phyloP scores from a whole-genome alignment of 2,113 vertebrate genomes.

The Mus pahari region DNA sequence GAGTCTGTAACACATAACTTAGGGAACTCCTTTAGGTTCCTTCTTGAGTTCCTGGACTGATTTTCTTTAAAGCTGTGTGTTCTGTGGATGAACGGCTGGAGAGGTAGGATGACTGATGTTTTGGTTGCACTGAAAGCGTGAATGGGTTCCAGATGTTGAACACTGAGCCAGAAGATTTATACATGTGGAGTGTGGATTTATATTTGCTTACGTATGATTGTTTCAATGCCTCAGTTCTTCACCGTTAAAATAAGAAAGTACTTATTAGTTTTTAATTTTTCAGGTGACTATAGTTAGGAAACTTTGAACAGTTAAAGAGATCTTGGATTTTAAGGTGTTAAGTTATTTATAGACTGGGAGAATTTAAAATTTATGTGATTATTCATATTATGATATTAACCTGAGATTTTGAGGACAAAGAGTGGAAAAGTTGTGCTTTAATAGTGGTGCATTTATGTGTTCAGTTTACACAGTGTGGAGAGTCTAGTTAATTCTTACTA shows the following conservation, averaged over 20 bases:
- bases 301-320: neutral
- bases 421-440: neutral
- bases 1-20: neutral
- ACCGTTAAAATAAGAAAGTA: neutral
- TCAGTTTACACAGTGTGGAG: neutral
- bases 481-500: neutral
- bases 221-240: neutral
- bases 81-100: neutral
- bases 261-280: neutral
- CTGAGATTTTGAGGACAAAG: neutral
- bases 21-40: too few species aligned
- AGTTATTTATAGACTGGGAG: neutral
- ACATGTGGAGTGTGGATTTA: neutral
- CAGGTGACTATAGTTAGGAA: neutral
- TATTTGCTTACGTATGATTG: neutral
- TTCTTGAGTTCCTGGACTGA: neutral
- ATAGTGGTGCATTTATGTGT: neutral
- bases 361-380: neutral
- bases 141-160: neutral
- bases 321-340: neutral
- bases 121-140: neutral
- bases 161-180: neutral
- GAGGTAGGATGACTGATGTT: neutral
- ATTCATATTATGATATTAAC: neutral
- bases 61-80: neutral